Evolutionary conservation across 2,797 vertebrate species (phyloP), one percentile per base, ranked within the genome.

Genomic region (Nyctalus aviator): DNA sequence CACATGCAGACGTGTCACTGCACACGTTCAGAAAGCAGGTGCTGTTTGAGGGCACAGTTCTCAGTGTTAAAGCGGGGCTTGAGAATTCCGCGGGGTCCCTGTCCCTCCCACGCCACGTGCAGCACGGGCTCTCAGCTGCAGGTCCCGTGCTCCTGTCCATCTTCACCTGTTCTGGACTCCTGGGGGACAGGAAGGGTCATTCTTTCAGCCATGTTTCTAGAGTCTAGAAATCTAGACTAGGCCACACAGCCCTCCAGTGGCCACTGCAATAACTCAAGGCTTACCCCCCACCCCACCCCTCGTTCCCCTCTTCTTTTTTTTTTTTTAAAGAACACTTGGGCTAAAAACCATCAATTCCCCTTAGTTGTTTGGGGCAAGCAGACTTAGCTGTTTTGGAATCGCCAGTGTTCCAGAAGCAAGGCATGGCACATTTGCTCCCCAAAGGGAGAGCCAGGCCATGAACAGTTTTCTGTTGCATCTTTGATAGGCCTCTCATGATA

Each of bases 351-450:
- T 27, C 21, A 44, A 46, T 86, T 17, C n/a, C 21, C 50, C 23
- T 75, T 77, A n/a, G 25, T 93, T 90, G 68, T 81, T 69, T 69
- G 55, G 48, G 48, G 50, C 15, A 76, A 93, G 13, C 12, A 83
- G 18, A 37, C 41, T 88, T 73, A 46, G 9, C 8, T 77, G 30
- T 69, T 57, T 90, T 32, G 77, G 87, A 53, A 50, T 72, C 8
- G 12, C 84, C 46, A 66, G 0, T 69, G 37, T 50, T 91, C 77
- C 32, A 37, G 21, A 91, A 79, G 62, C 7, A 88, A 68, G 46
- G 3, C 15, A 8, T 55, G 71, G 53, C 6, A 12, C 72, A 15
- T 59, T 85, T 79, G 21, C 30, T 53, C 5, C 18, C 6, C 30
- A n/a, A 25, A 72, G 11, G 10, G 46, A 79, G 27, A 88, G 23